These are phyloP conservation scores for Amiota communis DNA, from an alignment of 2,888 invertebrate species.

Conservation along the genomic window DNA sequence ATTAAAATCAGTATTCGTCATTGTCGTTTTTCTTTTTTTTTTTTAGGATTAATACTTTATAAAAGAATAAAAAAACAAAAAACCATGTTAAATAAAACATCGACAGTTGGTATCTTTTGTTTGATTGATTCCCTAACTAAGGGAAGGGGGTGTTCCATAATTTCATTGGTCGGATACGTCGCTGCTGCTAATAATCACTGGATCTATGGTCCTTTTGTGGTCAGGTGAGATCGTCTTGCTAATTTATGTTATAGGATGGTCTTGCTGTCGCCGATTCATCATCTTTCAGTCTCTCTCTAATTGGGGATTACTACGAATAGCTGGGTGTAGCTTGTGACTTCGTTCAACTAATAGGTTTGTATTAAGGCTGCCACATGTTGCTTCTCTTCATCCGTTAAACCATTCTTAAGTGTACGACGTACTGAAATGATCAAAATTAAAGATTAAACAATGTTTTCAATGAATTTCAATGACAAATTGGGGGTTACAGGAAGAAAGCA, in stretches of 20 bases:
- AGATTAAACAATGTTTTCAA: neutral
- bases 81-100: constrained; percentile 8
- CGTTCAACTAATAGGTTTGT: constrained; percentile 78
- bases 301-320: neutral
- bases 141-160: too few relatives aligned
- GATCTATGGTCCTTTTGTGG: neutral
- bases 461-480: constrained; percentile 14
- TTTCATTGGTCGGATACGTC: neutral
- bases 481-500: neutral
- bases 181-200: constrained; percentile 11
- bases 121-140: neutral
- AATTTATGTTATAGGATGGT: neutral
- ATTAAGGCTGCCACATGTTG: constrained; percentile 84
- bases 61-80: constrained; percentile 6
- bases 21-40: constrained; percentile 8
- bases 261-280: neutral
- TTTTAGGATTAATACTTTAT: constrained; percentile 12
- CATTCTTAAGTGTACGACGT: constrained; percentile 86
- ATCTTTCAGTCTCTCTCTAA: constrained; percentile 6
- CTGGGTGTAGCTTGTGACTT: constrained; percentile 53
- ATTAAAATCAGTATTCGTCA: neutral
- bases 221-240: constrained; percentile 23
- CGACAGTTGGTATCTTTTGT: neutral
- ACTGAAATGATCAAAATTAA: constrained; percentile 74
- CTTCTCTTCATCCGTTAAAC: constrained; percentile 86